Evolutionary conservation across 2,888 invertebrate species (phyloP).

Genomic region (Heliconius ethilla): DNA sequence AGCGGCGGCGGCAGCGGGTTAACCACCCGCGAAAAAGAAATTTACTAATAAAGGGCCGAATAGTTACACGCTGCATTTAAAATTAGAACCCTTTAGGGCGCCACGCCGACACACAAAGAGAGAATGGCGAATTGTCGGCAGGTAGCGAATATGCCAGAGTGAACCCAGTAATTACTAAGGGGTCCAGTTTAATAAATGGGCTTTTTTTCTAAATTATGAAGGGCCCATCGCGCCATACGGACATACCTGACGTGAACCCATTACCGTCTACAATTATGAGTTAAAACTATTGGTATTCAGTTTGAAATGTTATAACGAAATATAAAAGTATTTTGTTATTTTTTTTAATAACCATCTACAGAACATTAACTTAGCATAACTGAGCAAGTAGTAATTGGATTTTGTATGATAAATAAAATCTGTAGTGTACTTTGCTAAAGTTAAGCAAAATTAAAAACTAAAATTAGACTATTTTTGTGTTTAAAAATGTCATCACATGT

Average conservation of each 20-base stretch:
- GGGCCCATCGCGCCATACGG: constrained; percentile 80
- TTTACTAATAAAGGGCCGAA: constrained; percentile 76
- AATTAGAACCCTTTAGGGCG: constrained; percentile 82
- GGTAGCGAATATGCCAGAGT: constrained; percentile 80
- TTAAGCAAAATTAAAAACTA: not conserved
- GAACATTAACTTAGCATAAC: too few relatives aligned
- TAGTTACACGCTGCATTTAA: constrained; percentile 81
- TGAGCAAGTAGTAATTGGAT: not conserved
- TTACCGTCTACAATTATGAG: constrained; percentile 66
- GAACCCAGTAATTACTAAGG: constrained; percentile 78
- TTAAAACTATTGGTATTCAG: constrained; percentile 64
- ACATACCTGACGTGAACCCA: constrained; percentile 78
- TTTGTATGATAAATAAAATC: not conserved
- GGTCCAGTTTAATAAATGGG: constrained; percentile 80
- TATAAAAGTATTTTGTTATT: not conserved
- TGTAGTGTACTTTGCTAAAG: not conserved
- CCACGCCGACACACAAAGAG: constrained; percentile 81
- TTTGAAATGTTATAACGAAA: constrained; percentile 46
- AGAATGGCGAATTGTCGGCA: constrained; percentile 81
- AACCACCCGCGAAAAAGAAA: constrained; percentile 81
- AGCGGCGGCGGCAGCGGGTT: constrained; percentile 60
- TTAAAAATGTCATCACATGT: not conserved
- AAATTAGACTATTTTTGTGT: not conserved
- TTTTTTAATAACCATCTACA: constrained; percentile 1
- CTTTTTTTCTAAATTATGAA: constrained; percentile 78